Evolutionary conservation across 2,888 invertebrate species (phyloP).

Genomic region (Sphinx pinastri): DNA sequence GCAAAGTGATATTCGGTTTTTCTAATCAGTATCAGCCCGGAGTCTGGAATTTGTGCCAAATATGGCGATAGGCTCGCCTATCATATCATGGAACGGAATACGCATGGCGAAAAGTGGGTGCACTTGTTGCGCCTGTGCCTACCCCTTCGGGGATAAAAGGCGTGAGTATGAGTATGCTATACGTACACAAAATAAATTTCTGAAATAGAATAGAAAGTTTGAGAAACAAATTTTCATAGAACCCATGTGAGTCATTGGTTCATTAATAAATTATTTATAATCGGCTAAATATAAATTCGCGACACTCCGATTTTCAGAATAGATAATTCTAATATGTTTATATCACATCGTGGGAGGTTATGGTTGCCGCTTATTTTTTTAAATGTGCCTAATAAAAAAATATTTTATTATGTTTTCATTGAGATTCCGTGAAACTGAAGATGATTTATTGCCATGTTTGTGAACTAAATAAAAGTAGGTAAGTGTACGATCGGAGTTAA

Average conservation of each 20-base stretch:
- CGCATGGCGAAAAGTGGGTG: too few species aligned
- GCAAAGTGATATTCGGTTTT: too few species aligned
- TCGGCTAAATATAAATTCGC: constrained; percentile 37
- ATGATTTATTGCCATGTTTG: constrained; percentile 25
- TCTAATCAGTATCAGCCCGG: too few species aligned
- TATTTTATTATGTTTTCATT: constrained; percentile 25
- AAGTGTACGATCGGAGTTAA: background rate
- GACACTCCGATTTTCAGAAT: constrained; percentile 35
- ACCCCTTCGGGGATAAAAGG: too few species aligned
- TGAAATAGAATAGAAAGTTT: constrained; percentile 9
- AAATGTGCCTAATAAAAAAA: constrained; percentile 13
- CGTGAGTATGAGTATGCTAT: too few species aligned
- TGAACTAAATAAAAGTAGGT: constrained; percentile 25
- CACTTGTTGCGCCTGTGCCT: too few species aligned
- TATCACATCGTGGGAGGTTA: constrained; percentile 39
- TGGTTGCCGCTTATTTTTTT: constrained; percentile 30
- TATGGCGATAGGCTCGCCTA: too few species aligned
- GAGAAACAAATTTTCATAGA: constrained; percentile 7
- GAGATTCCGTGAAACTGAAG: constrained; percentile 8
- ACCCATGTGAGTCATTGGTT: constrained; percentile 34
- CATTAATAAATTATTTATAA: constrained; percentile 38
- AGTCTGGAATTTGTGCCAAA: too few species aligned
- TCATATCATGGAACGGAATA: too few species aligned
- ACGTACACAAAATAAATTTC: background rate
- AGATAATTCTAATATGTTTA: constrained; percentile 36